Percentiles rank a stretch among this genome's conserved stretches.
These are phyloP conservation scores for Myotis brandtii DNA, from an alignment of 2,113 vertebrate species.

Conservation along the genomic window DNA sequence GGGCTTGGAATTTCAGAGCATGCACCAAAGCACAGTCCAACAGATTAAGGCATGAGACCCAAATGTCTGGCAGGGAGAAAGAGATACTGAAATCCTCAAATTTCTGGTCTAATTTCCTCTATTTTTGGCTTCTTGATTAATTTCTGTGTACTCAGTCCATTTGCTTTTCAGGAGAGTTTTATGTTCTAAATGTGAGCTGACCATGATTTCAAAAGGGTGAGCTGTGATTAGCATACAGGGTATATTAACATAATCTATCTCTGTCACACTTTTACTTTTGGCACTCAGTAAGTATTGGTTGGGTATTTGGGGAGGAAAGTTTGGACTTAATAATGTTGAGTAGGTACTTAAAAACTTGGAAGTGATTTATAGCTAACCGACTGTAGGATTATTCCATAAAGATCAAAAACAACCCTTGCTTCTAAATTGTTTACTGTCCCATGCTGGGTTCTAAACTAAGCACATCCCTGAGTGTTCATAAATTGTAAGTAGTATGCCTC, in stretches of 20 bases:
- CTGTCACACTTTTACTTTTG: not conserved
- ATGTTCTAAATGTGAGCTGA: not conserved
- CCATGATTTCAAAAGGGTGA: not conserved
- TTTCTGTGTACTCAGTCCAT: not conserved
- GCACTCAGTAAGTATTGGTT: not conserved
- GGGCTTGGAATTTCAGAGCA: not conserved
- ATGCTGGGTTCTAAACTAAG: not conserved
- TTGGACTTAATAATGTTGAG: not conserved
- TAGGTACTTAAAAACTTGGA: not conserved
- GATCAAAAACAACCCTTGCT: not conserved
- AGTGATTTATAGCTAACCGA: not conserved
- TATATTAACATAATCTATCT: not conserved
- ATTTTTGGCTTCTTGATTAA: not conserved
- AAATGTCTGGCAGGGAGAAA: not conserved
- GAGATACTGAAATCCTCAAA: not conserved
- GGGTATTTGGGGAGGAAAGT: not conserved
- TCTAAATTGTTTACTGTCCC: not conserved
- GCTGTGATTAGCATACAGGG: not conserved
- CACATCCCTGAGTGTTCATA: too few relatives aligned
- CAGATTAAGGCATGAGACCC: not conserved
- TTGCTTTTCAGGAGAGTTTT: not conserved
- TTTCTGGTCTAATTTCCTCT: not conserved
- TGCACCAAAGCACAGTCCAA: not conserved
- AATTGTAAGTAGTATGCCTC: not conserved
- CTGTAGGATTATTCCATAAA: not conserved